phyloP scores from a whole-genome alignment of 64 coral and sea anemone genomes.

The Anthopleura sola region DNA sequence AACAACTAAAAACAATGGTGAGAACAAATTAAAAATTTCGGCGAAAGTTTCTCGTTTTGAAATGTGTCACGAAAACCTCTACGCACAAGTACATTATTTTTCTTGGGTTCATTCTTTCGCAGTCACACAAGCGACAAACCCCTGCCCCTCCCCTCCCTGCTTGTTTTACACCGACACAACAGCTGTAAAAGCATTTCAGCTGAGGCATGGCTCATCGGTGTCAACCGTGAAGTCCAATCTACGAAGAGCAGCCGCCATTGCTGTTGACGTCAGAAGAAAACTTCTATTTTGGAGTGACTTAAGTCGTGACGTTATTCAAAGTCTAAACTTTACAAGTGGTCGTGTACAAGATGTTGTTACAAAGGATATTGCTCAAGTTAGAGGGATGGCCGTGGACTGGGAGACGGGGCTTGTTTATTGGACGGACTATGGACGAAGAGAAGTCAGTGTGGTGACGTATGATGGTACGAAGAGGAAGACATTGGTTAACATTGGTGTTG shows the following conservation, averaged over 20 bases:
- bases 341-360: background rate
- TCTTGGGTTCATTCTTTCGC: background rate
- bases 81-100: too few species aligned
- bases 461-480: conserved; percentile 39
- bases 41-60: too few species aligned
- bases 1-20: background rate
- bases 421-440: conserved; percentile 44
- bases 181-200: background rate
- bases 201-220: background rate
- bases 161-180: conserved; percentile 2
- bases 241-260: conserved; percentile 1
- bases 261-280: conserved; percentile 35
- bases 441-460: conserved; percentile 35
- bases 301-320: conserved; percentile 23
- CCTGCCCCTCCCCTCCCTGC: conserved; percentile 18
- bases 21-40: too few species aligned
- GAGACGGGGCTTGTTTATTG: conserved; percentile 43
- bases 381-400: conserved; percentile 51
- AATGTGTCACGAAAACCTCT: too few species aligned
- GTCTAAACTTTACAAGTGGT: conserved; percentile 41
- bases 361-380: conserved; percentile 8
- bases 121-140: background rate
- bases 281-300: conserved; percentile 36
- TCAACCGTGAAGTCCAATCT: conserved; percentile 16
- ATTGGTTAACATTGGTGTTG: conserved; percentile 18